phyloP scores from a whole-genome alignment of 92 coral and sea anemone species.

The Pocillopora meandrina region DNA sequence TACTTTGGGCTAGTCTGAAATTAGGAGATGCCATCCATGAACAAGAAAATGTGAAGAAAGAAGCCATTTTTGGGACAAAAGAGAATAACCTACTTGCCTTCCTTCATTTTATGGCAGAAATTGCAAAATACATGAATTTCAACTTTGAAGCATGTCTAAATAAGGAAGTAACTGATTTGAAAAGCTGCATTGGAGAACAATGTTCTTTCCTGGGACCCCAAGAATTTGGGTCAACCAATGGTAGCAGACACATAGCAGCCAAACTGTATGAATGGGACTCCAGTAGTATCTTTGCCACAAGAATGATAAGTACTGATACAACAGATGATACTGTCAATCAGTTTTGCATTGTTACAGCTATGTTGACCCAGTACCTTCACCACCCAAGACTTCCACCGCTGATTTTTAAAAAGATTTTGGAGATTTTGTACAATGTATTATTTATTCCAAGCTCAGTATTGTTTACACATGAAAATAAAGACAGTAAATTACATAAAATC shows the following conservation, averaged over 20 bases:
- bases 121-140: constrained; percentile 25
- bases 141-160: neutral
- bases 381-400: constrained; percentile 45
- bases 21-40: constrained; percentile 29
- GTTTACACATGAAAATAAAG: neutral
- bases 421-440: constrained; percentile 26
- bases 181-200: neutral
- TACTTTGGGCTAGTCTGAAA: constrained; percentile 30
- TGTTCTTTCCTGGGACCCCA: neutral
- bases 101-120: constrained; percentile 6
- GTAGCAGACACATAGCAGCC: neutral
- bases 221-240: neutral
- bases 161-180: neutral
- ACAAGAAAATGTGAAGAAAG: constrained; percentile 25
- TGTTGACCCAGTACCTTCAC: constrained; percentile 59
- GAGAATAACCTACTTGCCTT: constrained; percentile 14
- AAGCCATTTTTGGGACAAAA: constrained; percentile 4
- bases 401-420: constrained; percentile 60
- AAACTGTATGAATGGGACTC: neutral
- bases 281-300: neutral
- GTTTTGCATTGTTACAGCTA: constrained; percentile 20
- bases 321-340: neutral
- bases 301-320: neutral
- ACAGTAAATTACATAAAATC: neutral
- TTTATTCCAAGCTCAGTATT: neutral